Evolutionary conservation across 2,888 invertebrate species (phyloP).

Genomic region (Bellardia pandia): DNA sequence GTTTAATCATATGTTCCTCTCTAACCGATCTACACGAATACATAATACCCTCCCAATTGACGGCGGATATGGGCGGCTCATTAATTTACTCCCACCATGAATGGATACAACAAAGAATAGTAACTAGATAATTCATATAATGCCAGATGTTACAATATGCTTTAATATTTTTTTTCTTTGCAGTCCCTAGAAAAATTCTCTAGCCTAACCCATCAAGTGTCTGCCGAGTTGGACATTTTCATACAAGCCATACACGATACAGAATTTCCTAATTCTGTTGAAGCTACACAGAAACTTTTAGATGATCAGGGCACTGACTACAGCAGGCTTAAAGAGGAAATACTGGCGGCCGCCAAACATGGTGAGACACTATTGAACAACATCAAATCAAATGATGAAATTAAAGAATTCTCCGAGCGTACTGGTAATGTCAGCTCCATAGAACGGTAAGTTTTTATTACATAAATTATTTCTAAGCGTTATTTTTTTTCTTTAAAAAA

Average conservation of each 20-base stretch:
- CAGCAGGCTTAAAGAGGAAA: constrained; percentile 88
- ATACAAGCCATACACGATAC: constrained; percentile 95
- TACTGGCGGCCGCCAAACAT: constrained; percentile 93
- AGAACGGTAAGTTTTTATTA: constrained; percentile 88
- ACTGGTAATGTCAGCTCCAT: constrained; percentile 95
- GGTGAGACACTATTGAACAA: constrained; percentile 93
- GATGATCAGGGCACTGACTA: constrained; percentile 91
- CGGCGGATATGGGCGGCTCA: constrained; percentile 94
- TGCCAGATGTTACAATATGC: not conserved
- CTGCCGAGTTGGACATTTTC: constrained; percentile 93
- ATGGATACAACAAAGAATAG: constrained; percentile 98
- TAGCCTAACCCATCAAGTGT: constrained; percentile 94
- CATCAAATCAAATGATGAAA: constrained; percentile 86
- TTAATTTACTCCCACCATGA: constrained; percentile 96
- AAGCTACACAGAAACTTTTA: constrained; percentile 94
- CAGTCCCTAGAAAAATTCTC: constrained; percentile 98
- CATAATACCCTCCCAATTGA: constrained; percentile 93
- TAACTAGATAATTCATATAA: not conserved
- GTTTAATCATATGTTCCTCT: constrained; percentile 93
- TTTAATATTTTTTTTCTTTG: constrained; percentile 71
- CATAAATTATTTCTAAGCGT: constrained; percentile 19
- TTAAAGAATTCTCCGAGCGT: constrained; percentile 88
- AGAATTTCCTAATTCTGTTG: constrained; percentile 97
- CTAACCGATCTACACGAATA: constrained; percentile 94
- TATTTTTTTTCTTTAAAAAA: constrained; percentile 35